phyloP scores from a whole-genome alignment of 2,113 vertebrate species.

The Carassius gibelio region DNA sequence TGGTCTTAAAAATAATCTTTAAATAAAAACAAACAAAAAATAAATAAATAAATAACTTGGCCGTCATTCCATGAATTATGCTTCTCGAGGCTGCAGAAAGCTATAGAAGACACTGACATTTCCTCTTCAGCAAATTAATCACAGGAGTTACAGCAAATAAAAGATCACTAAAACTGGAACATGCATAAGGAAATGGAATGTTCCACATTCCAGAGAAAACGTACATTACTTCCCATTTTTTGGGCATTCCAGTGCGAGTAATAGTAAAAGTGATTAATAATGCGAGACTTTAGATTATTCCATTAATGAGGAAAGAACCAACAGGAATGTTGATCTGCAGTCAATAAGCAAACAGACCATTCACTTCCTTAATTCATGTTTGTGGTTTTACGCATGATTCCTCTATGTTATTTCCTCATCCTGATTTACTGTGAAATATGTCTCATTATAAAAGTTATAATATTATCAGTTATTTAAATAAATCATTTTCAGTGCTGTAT shows the following conservation, averaged over 20 bases:
- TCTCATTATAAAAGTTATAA: background rate
- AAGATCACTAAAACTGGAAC: background rate
- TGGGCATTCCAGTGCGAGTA: background rate
- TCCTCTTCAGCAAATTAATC: background rate
- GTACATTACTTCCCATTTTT: background rate
- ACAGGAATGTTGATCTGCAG: background rate
- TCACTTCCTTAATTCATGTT: background rate
- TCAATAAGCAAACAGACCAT: background rate
- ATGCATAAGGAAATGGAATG: background rate
- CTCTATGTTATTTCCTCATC: background rate
- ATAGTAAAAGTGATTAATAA: background rate
- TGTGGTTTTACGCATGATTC: background rate
- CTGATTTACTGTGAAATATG: background rate
- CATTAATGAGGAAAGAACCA: background rate
- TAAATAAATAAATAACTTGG: too few relatives aligned
- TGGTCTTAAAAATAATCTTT: too few relatives aligned
- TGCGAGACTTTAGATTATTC: background rate
- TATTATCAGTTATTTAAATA: too few relatives aligned
- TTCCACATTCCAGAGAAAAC: background rate
- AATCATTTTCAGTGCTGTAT: background rate
- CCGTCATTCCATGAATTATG: background rate
- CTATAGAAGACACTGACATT: background rate
- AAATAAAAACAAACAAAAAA: too few relatives aligned
- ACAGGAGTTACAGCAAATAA: background rate
- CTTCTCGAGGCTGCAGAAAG: background rate